Percentiles rank a stretch among this genome's conserved stretches.
These are phyloP conservation scores for Drosophila pullipes DNA, from an alignment of 2,888 invertebrate genomes.

Conservation along the genomic window DNA sequence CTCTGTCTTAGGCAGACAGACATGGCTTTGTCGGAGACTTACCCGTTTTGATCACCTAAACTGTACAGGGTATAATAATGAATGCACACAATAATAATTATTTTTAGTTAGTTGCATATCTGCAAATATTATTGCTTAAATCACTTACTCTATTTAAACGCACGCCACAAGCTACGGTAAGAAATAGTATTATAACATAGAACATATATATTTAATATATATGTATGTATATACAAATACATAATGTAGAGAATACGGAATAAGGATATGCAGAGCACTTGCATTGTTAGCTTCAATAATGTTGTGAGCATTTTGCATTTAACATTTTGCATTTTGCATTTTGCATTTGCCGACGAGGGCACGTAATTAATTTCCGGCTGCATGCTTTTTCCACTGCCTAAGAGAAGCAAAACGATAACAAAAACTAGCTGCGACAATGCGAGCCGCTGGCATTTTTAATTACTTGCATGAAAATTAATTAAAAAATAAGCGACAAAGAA, in stretches of 20 bases:
- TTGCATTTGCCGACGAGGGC: constrained; percentile 42
- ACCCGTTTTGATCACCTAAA: neutral
- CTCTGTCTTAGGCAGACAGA: neutral
- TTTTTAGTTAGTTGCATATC: neutral
- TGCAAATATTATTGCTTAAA: neutral
- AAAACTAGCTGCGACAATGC: constrained; percentile 60
- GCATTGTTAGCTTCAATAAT: neutral
- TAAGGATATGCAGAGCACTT: constrained; percentile 13
- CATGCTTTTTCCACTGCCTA: constrained; percentile 54
- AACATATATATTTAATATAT: neutral
- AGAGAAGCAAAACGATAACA: constrained; percentile 28
- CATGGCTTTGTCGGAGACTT: neutral
- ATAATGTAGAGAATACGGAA: neutral
- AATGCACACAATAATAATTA: neutral
- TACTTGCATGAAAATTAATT: constrained; percentile 74
- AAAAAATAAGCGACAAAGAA: constrained; percentile 42
- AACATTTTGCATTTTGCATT: constrained; percentile 3
- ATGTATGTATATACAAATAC: neutral
- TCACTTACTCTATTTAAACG: neutral
- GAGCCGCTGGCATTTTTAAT: constrained; percentile 74
- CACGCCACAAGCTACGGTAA: neutral
- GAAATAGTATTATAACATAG: neutral
- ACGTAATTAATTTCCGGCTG: constrained; percentile 68
- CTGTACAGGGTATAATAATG: neutral
- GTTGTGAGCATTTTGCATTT: constrained; percentile 15